phyloP scores from a whole-genome alignment of 2,888 invertebrate species.

The Idaea aversata region DNA sequence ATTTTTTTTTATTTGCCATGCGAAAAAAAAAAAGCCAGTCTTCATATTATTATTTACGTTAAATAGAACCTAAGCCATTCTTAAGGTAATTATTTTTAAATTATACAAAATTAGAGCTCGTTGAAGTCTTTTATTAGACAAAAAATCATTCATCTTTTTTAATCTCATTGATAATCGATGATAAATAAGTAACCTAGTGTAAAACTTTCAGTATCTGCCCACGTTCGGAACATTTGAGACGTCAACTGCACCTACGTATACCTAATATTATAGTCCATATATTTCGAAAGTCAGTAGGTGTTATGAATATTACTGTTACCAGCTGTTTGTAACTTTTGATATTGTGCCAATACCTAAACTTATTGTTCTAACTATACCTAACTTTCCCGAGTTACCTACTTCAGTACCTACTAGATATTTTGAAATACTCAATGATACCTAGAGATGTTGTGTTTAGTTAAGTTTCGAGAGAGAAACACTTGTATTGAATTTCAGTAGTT shows the following conservation, averaged over 20 bases:
- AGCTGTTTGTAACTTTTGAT: not conserved
- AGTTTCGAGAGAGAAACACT: not conserved
- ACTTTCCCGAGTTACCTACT: not conserved
- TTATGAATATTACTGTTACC: not conserved
- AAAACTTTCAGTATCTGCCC: not conserved
- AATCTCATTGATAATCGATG: not conserved
- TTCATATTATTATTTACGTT: not conserved
- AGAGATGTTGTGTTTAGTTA: not conserved
- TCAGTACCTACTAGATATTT: not conserved
- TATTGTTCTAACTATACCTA: not conserved
- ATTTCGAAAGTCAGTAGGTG: constrained; percentile 12
- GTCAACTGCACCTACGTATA: not conserved
- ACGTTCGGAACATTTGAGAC: not conserved
- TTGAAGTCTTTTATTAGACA: not conserved
- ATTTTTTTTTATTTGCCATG: no score
- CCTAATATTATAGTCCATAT: not conserved
- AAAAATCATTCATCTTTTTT: not conserved
- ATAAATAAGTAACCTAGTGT: not conserved
- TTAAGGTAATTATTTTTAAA: not conserved
- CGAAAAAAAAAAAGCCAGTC: no score
- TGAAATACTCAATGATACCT: not conserved
- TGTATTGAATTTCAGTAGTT: not conserved
- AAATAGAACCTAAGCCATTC: not conserved
- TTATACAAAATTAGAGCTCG: not conserved
- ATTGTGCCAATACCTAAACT: not conserved